Evolutionary conservation across 2,888 invertebrate genomes (phyloP).

Genomic region (Agrochola lota): DNA sequence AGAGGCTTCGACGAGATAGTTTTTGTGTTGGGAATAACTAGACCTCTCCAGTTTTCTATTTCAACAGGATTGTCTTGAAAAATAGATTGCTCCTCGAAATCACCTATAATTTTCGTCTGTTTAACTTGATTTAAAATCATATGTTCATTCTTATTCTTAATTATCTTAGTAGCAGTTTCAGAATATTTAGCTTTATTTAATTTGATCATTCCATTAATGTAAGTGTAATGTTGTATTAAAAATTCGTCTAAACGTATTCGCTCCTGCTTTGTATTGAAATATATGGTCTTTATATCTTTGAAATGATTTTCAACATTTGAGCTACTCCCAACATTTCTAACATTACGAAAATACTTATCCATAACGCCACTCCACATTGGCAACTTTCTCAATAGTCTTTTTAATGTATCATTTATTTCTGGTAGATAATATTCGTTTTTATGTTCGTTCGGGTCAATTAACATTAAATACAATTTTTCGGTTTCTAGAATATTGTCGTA

Average conservation of each 20-base stretch:
- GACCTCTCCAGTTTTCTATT: conserved; percentile 38
- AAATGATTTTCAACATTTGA: conserved; percentile 50
- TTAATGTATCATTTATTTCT: conserved; percentile 47
- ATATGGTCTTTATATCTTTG: conserved; percentile 43
- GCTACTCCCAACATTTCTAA: conserved; percentile 32
- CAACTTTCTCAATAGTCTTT: conserved; percentile 43
- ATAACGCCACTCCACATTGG: conserved; percentile 47
- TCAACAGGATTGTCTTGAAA: conserved; percentile 35
- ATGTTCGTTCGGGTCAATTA: conserved; percentile 37
- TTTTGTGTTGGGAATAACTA: conserved; percentile 29
- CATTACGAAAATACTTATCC: conserved; percentile 43
- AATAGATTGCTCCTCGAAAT: conserved; percentile 8
- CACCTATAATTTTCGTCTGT: conserved; percentile 14
- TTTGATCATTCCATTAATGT: conserved; percentile 41
- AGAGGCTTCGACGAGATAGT: conserved; percentile 27
- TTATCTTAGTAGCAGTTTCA: conserved; percentile 23
- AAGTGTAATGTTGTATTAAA: conserved; percentile 46
- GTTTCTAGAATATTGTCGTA: conserved; percentile 40
- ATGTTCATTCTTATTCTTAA: conserved; percentile 17
- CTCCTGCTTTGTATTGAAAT: conserved; percentile 43
- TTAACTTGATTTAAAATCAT: conserved; percentile 18
- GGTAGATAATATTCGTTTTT: conserved; percentile 45
- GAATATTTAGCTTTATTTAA: conserved; percentile 26
- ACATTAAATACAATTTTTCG: conserved; percentile 41
- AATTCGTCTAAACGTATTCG: conserved; percentile 47